Conservation (phyloP, 2,113 vertebrate genomes). For the Mustela nigripes region DNA sequence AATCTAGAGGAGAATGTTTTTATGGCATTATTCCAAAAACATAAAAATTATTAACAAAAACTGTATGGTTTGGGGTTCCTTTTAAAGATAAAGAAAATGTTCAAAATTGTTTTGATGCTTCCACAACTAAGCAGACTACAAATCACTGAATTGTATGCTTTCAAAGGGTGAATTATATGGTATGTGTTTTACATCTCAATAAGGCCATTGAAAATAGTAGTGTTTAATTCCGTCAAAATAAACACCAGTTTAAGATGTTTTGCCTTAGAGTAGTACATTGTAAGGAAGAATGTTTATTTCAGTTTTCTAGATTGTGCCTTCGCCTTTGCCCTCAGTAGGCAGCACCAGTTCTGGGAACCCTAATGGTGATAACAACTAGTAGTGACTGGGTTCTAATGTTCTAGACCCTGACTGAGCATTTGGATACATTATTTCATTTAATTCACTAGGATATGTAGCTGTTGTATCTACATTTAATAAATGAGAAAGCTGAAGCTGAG, state of each 20-base stretch:
- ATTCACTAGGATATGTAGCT: neutral
- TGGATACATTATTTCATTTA: neutral
- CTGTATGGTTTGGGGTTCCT: neutral
- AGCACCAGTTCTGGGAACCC: neutral
- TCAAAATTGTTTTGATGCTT: neutral
- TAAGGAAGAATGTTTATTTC: neutral
- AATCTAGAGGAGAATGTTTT: neutral
- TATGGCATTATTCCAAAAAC: neutral
- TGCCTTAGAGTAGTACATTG: neutral
- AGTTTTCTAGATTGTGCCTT: neutral
- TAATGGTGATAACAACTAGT: neutral
- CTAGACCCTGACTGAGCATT: neutral
- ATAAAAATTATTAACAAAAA: conserved; percentile 38
- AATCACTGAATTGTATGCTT: neutral
- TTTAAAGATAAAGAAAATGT: neutral
- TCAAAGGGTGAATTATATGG: neutral
- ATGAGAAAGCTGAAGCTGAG: neutral
- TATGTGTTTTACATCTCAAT: neutral
- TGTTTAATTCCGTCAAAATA: neutral
- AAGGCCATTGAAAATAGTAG: neutral
- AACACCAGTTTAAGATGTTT: neutral
- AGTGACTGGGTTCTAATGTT: neutral
- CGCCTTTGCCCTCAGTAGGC: neutral
- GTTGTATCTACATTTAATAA: neutral
- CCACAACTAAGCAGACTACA: neutral